These are phyloP conservation scores for Nymphalis polychloros DNA, from an alignment of 2,888 invertebrate genomes.

Conservation along the genomic window DNA sequence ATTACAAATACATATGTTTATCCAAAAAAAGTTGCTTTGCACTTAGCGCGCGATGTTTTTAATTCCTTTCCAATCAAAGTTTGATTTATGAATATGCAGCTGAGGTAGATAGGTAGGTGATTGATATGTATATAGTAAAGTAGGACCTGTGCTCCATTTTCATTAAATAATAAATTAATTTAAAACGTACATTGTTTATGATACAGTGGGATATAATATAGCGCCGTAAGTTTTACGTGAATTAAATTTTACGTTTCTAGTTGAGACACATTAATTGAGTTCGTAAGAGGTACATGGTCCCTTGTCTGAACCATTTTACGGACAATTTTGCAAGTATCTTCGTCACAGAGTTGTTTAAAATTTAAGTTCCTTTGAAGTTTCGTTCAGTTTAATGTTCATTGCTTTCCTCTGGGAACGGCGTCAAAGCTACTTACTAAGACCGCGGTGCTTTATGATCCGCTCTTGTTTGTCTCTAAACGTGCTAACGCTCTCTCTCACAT, in stretches of 20 bases:
- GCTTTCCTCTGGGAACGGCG: constrained; percentile 38
- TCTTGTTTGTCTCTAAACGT: constrained; percentile 43
- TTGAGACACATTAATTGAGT: constrained; percentile 33
- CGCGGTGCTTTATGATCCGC: constrained; percentile 48
- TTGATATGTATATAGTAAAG: too few species aligned
- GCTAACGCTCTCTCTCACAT: constrained; percentile 38
- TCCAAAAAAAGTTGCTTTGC: too few species aligned
- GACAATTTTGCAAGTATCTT: constrained; percentile 50
- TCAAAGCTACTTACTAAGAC: constrained; percentile 48
- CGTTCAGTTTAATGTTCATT: constrained; percentile 43
- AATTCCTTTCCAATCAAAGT: too few species aligned
- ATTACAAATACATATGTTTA: too few species aligned
- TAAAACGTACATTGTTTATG: constrained; percentile 4
- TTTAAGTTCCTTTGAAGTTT: constrained; percentile 43
- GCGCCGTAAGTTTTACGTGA: constrained; percentile 24
- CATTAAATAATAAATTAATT: neutral
- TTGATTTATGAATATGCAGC: too few species aligned
- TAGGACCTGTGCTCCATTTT: too few species aligned
- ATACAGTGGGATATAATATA: constrained; percentile 21
- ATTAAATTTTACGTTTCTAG: constrained; percentile 28
- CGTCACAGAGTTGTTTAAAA: constrained; percentile 45
- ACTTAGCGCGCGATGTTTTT: too few species aligned
- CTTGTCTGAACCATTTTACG: constrained; percentile 47
- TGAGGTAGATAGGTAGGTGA: too few species aligned
- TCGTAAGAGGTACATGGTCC: constrained; percentile 33